Conservation (phyloP, 2,888 invertebrate species). For the Dynastes maya region DNA sequence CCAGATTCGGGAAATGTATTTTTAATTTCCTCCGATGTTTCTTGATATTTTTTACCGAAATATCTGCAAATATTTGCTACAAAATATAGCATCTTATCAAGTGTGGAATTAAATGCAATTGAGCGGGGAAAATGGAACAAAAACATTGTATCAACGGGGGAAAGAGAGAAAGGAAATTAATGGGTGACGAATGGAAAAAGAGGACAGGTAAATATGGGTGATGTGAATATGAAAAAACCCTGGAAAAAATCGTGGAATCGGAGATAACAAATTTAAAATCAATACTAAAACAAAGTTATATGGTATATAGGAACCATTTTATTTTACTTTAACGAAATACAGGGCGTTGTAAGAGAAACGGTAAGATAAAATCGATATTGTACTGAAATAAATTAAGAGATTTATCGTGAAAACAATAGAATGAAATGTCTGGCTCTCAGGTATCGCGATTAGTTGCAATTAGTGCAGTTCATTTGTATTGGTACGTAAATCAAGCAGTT, state of each 20-base stretch:
- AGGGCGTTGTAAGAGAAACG: neutral
- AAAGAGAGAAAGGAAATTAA: neutral
- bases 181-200: too few species aligned
- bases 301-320: neutral
- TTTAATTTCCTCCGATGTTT: too few species aligned
- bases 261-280: slow-evolving; percentile 14
- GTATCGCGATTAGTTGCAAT: neutral
- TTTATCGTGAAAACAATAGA: neutral
- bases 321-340: neutral
- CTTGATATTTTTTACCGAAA: too few species aligned
- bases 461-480: neutral
- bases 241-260: neutral
- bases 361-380: neutral
- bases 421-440: neutral
- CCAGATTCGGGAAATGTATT: too few species aligned
- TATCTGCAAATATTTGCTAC: too few species aligned
- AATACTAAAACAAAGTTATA: slow-evolving; percentile 1
- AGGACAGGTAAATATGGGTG: neutral
- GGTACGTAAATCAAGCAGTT: too few species aligned
- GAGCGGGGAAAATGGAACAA: neutral
- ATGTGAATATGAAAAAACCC: neutral
- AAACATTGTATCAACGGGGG: neutral
- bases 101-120: neutral
- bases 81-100: neutral
- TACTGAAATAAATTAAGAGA: neutral